Evolutionary conservation across 2,888 invertebrate genomes (phyloP), one percentile per base, ranked within the genome.

Genomic region (Prosapia bicincta): DNA sequence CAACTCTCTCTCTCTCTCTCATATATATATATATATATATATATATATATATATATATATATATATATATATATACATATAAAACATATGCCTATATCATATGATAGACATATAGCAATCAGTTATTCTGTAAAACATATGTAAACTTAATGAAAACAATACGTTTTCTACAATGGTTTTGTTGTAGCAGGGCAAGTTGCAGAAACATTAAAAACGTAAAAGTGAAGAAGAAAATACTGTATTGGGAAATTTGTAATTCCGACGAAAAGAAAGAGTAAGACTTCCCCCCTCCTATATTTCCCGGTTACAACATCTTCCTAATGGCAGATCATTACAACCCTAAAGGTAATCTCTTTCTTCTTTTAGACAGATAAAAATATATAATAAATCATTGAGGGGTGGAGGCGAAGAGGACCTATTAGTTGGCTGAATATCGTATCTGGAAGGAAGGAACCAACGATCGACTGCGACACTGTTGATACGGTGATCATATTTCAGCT

Each of bases 321-420:
- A 54, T 54, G 54, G 54, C 54, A 54, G 54, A 54, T 54, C 54
- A 54, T 54, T 54, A 54, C 54, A 54, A 54, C 54, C 54, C 54
- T 54, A 20, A 20, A 54, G 54, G 54, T 54, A 54, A 54, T 54
- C 54, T 54, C 54, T 54, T 54, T 54, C 54, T 54, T 54, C 54
- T 20, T 20, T 54, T 54, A 20, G 54, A 54, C 54, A 54, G 54
- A 54, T 54, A 54, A 54, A 54, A 54, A 54, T 54, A 54, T 54
- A 54, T 54, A 54, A 54, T 54, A 54, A 54, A 54, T 54, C 54
- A 54, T 54, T 54, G 54, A 54, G 20, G 54, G 54, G 20, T 54
- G 54, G 54, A 20, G 54, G 20, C 13, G 54, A 20, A 54, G 54
- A n/a, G 54, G 54, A 20, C 54, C 54, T 54, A 54, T 54, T 54